A percentile compares a stretch with the other conserved stretches of the same genome.
Conservation (phyloP, 1,140 invertebrate genomes). For the Vollenhovia emeryi region DNA sequence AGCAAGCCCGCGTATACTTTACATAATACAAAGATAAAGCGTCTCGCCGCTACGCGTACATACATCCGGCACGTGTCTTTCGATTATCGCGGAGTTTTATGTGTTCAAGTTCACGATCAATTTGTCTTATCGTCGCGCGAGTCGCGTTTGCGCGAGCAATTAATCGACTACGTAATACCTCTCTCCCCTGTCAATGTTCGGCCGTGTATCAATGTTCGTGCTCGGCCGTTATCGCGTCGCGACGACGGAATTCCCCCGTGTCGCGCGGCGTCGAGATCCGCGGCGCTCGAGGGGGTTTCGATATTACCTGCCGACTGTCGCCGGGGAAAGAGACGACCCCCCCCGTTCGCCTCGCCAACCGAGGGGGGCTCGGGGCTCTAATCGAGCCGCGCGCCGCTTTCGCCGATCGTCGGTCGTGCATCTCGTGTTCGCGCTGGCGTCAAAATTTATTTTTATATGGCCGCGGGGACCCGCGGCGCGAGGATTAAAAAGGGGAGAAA, state of each 20-base stretch:
- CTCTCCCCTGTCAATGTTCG: neutral
- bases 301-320: neutral
- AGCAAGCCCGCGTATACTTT: no score
- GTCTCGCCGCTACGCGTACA: no score
- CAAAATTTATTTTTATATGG: constrained; percentile 47
- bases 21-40: no score
- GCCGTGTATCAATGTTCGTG: neutral
- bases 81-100: neutral
- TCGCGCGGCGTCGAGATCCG: no score
- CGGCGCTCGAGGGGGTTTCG: neutral
- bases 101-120: neutral
- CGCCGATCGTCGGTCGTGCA: neutral
- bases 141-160: neutral
- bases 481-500: constrained; percentile 52
- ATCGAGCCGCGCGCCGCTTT: neutral
- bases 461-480: constrained; percentile 9
- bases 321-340: no score
- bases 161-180: constrained; percentile 8
- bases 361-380: neutral
- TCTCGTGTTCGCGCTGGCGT: constrained; percentile 14
- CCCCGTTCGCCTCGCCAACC: neutral
- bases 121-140: neutral
- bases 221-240: neutral
- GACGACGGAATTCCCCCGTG: neutral
- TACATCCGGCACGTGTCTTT: no score